Base-by-base conservation (phyloP, 1,140 invertebrate species). In the Platorchestia sp. region DNA sequence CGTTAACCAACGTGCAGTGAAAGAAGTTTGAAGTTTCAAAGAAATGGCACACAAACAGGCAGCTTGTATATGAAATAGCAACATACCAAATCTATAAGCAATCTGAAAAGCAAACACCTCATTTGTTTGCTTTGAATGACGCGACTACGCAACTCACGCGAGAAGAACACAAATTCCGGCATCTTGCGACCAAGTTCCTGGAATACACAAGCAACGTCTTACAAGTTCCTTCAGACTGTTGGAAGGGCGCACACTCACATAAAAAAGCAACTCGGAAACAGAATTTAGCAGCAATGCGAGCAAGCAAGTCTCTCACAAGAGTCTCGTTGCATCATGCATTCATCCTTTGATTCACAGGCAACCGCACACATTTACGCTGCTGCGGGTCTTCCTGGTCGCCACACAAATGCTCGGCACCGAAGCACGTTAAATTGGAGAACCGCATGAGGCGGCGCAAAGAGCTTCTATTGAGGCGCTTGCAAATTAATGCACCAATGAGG, bases 321-420 rank as follows among this genome's bases (percentile, higher is more conserved):
- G 59, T 75, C 59, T 75, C 59, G 59, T 75, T 75, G 59, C 59
- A 75, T 75, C 59, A 75, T 75, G 36, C 59, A 75, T 75, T 27
- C 59, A 75, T 75, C 27, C 59, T 22, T 75, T 75, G 14, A 75
- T 75, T 75, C 59, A 75, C 59, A 75, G 22, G 45, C 45, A 93
- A 45, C 91, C 91, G 44, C 91, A 93, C 86, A 89, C 87, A 89
- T 89, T 89, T 44, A 89, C 87, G 87, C 87, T 42, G 91, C 91
- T 40, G 43, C 43, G 3, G 91, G 36, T 93, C 91, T 44, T 93
- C 44, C 43, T 44, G 0, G 45, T 44, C 43, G 44, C 6, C 43
- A 45, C 43, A 93, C 43, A 93, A 93, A 45, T 40, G 91, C 91
- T 42, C 40, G 27, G 91, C 91, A 47, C 44, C 40, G 43, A 93